Base-by-base conservation (phyloP, 2,888 invertebrate genomes). In the Plebejus anna region DNA sequence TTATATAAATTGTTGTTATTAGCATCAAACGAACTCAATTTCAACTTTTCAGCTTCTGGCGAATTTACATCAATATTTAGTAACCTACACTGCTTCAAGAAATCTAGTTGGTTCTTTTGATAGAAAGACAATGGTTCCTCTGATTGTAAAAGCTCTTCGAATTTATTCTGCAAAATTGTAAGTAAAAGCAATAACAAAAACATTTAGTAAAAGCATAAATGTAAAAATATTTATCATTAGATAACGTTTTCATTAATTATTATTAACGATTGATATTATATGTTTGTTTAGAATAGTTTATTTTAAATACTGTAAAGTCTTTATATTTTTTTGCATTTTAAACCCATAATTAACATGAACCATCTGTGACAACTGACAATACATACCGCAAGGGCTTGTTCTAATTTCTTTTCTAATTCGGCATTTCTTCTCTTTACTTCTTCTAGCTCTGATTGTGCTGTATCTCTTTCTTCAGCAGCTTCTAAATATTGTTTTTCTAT, bases 401-500 rank as follows among this genome's bases (percentile, higher is more conserved):
- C 95, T 81, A 97, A 87, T 90, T 96, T 96, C 87, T 96, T 97
- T 86, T 98, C 97, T 79, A 98, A 88, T 83, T 96, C 95, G 76
- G 96, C 94, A 83, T 97, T 97, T 88, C 95, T 96, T 84, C 96
- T 95, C 86, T 96, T 97, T 79, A 96, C 94, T 84, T 98, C 97
- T 85, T 98, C 98, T 81, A 97, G 90, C 85, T 97, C 97, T 77
- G 95, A 95, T 84, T 96, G 95, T 0, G 96, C 95, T 76, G 95
- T 95, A 82, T 97, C 97, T 82, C 97, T 94, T 86, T 97, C 95
- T 84, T 97, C 97, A 13, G 96, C 96, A 0, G 96, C 96, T 80
- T 95, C 94, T 78, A 96, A 95, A 86, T 96, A 97, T 86, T 97
- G 97, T 84, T 96, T 96, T 83, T 98, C 97, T 82, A 97, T 94